A percentile compares a stretch with the other conserved stretches of the same genome.
Conservation (phyloP, 1,140 invertebrate genomes). For the Vanessa tameamea region DNA sequence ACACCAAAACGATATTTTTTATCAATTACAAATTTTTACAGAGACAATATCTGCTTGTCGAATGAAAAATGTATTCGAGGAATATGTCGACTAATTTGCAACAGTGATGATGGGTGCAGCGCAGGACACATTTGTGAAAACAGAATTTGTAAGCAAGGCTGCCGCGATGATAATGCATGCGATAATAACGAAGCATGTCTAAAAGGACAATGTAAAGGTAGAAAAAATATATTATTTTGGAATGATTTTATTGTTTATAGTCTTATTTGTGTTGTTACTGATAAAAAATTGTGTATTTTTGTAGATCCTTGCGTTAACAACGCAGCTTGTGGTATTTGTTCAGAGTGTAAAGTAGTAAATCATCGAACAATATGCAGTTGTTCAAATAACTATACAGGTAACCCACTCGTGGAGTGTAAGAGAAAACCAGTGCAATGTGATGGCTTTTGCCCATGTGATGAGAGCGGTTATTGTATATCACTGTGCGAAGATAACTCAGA, state of each 20-base stretch:
- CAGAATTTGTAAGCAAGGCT: slow-evolving; percentile 91
- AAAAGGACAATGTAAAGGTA: slow-evolving; percentile 90
- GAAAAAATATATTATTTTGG: slow-evolving; percentile 22
- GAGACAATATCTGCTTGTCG: slow-evolving; percentile 89
- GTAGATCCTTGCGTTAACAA: slow-evolving; percentile 87
- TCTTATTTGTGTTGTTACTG: not conserved
- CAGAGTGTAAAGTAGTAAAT: slow-evolving; percentile 90
- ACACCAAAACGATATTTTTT: not conserved
- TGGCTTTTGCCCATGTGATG: slow-evolving; percentile 89
- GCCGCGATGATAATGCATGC: slow-evolving; percentile 91
- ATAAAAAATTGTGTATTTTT: slow-evolving; percentile 47
- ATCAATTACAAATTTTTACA: slow-evolving; percentile 68
- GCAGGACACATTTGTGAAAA: slow-evolving; percentile 92
- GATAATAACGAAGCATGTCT: slow-evolving; percentile 88
- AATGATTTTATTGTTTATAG: not conserved
- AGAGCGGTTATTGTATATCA: slow-evolving; percentile 87
- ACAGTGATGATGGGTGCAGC: slow-evolving; percentile 90
- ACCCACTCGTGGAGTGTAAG: slow-evolving; percentile 88
- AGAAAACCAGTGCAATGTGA: slow-evolving; percentile 82
- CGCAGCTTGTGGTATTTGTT: slow-evolving; percentile 90
- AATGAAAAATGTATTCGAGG: slow-evolving; percentile 92
- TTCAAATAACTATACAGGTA: slow-evolving; percentile 88
- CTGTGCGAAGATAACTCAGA: slow-evolving; percentile 85
- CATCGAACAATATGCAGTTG: slow-evolving; percentile 92
- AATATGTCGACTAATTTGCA: slow-evolving; percentile 91